Evolutionary conservation across 2,888 invertebrate species (phyloP).

Genomic region (Yponomeuta sedellus): DNA sequence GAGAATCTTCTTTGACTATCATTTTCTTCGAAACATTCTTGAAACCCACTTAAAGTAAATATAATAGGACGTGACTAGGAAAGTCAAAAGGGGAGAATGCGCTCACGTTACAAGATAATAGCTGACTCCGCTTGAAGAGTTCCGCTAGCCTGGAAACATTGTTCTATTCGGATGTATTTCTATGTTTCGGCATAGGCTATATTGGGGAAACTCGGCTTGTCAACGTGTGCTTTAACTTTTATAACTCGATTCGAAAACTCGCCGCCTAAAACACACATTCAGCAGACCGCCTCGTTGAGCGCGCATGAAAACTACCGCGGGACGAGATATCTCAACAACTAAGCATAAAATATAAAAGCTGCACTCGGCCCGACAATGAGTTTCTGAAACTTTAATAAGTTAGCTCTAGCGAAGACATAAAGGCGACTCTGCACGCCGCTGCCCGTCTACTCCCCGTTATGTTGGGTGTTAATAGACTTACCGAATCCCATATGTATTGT

Average conservation of each 20-base stretch:
- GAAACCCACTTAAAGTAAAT: neutral
- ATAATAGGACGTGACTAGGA: neutral
- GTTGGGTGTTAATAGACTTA: neutral
- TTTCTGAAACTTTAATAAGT: slow-evolving; percentile 57
- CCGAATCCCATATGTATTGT: too few relatives aligned
- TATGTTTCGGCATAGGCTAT: neutral
- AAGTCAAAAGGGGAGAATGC: neutral
- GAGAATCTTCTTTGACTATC: neutral
- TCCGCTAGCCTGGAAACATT: neutral
- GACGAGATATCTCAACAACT: slow-evolving; percentile 7
- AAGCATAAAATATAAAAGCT: slow-evolving; percentile 19
- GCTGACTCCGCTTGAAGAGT: neutral
- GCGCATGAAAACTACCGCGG: slow-evolving; percentile 21
- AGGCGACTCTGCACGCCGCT: slow-evolving; percentile 19
- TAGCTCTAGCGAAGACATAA: slow-evolving; percentile 30
- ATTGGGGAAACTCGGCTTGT: neutral
- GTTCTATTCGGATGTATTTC: neutral
- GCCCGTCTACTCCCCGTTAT: slow-evolving; percentile 16
- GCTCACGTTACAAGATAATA: neutral
- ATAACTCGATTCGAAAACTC: neutral
- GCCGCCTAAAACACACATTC: neutral
- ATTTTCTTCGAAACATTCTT: neutral
- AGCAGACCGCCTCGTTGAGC: neutral
- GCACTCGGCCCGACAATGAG: slow-evolving; percentile 40
- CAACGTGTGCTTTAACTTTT: neutral